These are phyloP conservation scores for Sarcophaga subvicina DNA, from an alignment of 2,888 invertebrate genomes.

Conservation along the genomic window DNA sequence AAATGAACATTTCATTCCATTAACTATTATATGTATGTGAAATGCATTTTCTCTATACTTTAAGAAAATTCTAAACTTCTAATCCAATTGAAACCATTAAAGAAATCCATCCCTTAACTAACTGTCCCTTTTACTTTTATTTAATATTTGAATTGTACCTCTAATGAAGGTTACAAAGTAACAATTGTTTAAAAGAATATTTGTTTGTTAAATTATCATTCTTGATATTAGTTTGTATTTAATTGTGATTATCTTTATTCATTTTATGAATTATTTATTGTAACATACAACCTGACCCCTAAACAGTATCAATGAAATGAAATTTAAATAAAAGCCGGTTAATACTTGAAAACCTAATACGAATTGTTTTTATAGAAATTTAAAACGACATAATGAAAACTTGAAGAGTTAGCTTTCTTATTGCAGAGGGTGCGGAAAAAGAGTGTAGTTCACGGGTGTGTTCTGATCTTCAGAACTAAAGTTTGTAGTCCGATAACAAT, in stretches of 20 bases:
- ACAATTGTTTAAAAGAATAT: slow-evolving; percentile 1
- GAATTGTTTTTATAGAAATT: neutral
- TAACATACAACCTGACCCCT: slow-evolving; percentile 40
- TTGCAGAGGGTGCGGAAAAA: no score
- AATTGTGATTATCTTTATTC: slow-evolving; percentile 58
- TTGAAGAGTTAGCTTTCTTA: no score
- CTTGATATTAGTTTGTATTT: slow-evolving; percentile 67
- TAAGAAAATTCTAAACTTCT: slow-evolving; percentile 4
- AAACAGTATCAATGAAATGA: slow-evolving; percentile 39
- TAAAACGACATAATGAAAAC: neutral
- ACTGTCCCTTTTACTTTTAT: slow-evolving; percentile 9
- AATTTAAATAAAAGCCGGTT: slow-evolving; percentile 56
- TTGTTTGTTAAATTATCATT: slow-evolving; percentile 53
- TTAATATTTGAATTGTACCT: neutral
- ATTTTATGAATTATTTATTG: slow-evolving; percentile 38
- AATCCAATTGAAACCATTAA: slow-evolving; percentile 36
- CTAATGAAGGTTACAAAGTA: neutral
- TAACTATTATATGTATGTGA: slow-evolving; percentile 18
- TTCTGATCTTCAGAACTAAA: no score
- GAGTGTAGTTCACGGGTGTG: no score
- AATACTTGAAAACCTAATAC: slow-evolving; percentile 37
- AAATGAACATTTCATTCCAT: slow-evolving; percentile 63
- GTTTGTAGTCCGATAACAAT: no score
- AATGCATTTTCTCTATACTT: slow-evolving; percentile 46
- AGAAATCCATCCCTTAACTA: slow-evolving; percentile 23